phyloP scores from a whole-genome alignment of 2,888 invertebrate species.

The Drosophila robusta region DNA sequence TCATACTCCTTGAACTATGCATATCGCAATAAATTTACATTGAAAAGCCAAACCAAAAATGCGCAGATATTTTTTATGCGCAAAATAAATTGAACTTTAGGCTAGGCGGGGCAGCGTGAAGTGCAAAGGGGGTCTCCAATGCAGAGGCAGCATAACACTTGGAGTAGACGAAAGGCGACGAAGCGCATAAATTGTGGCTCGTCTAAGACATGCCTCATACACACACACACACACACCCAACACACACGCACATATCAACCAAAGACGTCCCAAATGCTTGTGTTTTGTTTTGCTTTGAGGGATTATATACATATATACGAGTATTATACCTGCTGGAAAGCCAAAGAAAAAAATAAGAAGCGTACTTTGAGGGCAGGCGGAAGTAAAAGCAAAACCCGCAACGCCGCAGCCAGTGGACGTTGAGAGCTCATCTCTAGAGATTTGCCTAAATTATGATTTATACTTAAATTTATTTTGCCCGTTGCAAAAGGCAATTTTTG shows the following conservation, averaged over 20 bases:
- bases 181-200: constrained; percentile 75
- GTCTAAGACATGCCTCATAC: constrained; percentile 36
- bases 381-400: constrained; percentile 38
- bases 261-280: constrained; percentile 47
- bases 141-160: constrained; percentile 65
- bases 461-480: constrained; percentile 59
- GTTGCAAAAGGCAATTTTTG: constrained; percentile 32
- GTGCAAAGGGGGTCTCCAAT: constrained; percentile 7
- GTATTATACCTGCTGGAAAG: constrained; percentile 53
- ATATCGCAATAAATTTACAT: constrained; percentile 58
- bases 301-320: constrained; percentile 44
- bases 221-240: constrained; percentile 20
- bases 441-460: constrained; percentile 80
- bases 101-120: constrained; percentile 9
- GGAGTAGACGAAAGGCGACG: constrained; percentile 75
- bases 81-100: constrained; percentile 70
- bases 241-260: constrained; percentile 24
- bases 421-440: constrained; percentile 78
- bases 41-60: constrained; percentile 47
- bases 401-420: constrained; percentile 39
- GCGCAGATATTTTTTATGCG: constrained; percentile 68
- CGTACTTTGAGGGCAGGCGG: constrained; percentile 5
- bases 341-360: constrained; percentile 9
- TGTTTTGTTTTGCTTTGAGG: constrained; percentile 73
- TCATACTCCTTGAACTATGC: constrained; percentile 37